Conservation (phyloP, 2,113 vertebrate genomes). For the Melanerpes aurifrons region DNA sequence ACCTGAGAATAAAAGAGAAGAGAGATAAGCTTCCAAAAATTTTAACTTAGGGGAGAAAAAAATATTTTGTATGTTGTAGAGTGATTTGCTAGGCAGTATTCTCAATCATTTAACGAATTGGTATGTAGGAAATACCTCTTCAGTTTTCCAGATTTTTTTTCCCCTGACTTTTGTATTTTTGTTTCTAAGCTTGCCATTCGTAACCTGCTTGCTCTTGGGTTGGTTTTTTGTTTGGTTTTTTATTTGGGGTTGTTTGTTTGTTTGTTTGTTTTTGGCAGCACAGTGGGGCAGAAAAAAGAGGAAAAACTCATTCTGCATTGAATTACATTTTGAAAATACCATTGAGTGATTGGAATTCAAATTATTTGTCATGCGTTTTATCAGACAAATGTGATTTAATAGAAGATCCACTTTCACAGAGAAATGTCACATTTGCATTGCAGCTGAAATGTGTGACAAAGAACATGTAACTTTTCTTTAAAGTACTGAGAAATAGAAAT, state of each 20-base stretch:
- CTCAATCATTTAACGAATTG: neutral
- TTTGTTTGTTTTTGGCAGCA: neutral
- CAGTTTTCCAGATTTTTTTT: neutral
- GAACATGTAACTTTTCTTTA: neutral
- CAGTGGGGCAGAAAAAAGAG: neutral
- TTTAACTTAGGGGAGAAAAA: neutral
- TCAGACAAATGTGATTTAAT: neutral
- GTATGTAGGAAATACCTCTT: neutral
- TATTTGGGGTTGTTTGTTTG: too few species aligned
- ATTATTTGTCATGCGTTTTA: neutral
- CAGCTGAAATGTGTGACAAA: neutral
- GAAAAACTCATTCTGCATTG: slow-evolving; percentile 29
- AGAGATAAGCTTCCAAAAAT: neutral
- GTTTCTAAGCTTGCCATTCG: neutral
- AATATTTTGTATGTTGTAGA: neutral
- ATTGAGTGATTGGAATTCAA: neutral
- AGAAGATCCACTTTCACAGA: neutral
- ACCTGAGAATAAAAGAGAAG: neutral
- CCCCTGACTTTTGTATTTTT: neutral
- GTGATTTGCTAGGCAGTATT: neutral
- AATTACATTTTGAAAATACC: neutral
- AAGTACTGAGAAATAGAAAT: neutral
- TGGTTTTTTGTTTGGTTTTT: neutral
- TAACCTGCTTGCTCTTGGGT: neutral
- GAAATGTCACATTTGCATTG: neutral